Percentiles rank a stretch among this genome's conserved stretches.
phyloP scores from a whole-genome alignment of 2,888 invertebrate genomes.

The Hymenopus coronatus region DNA sequence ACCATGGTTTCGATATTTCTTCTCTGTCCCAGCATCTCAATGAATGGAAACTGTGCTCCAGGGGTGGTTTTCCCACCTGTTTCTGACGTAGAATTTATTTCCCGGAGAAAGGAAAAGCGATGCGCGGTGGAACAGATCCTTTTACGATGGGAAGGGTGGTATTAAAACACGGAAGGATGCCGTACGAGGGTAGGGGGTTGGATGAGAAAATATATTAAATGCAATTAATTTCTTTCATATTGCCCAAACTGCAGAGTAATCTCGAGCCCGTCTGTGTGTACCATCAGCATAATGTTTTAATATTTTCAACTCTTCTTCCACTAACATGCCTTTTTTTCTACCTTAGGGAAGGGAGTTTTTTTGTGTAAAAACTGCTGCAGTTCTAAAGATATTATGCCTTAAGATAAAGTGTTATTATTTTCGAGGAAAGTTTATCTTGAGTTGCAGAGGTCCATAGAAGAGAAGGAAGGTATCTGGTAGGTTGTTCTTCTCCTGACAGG shows the following conservation, averaged over 20 bases:
- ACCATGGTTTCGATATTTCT: background rate
- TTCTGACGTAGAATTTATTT: conserved; percentile 22
- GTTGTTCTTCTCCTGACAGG: background rate
- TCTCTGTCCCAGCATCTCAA: background rate
- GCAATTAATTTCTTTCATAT: conserved; percentile 30
- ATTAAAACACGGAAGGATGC: background rate
- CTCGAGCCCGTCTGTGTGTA: conserved; percentile 4
- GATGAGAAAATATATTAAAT: conserved; percentile 26
- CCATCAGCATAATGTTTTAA: conserved; percentile 32
- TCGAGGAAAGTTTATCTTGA: background rate
- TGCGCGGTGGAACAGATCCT: background rate
- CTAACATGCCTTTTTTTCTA: background rate
- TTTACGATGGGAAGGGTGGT: conserved; percentile 6
- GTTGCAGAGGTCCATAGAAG: conserved; percentile 1
- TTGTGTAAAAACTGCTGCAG: background rate
- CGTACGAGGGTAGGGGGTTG: background rate
- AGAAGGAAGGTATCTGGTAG: background rate
- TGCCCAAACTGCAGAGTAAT: background rate
- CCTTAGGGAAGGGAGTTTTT: background rate
- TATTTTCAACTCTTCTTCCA: conserved; percentile 21
- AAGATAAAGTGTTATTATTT: conserved; percentile 26
- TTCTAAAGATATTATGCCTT: background rate
- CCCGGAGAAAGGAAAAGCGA: conserved; percentile 12
- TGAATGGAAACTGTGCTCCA: background rate
- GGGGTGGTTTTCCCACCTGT: conserved; percentile 20